Conservation (phyloP, 2,888 invertebrate genomes). For the Steinernema scapterisci region DNA sequence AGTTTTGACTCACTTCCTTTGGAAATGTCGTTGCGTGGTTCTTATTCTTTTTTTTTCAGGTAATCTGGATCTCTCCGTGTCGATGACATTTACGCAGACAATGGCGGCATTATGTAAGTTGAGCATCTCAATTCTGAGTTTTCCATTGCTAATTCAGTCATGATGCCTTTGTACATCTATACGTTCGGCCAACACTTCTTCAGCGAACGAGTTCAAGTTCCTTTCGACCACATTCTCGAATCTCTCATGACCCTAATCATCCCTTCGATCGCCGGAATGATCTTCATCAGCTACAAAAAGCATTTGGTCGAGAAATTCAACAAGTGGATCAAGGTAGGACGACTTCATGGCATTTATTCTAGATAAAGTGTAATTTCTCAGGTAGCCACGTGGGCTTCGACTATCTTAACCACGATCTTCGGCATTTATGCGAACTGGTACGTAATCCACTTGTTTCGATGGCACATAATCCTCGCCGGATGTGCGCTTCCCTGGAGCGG, state of each 20-base stretch:
- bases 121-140: neutral
- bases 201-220: conserved; percentile 74
- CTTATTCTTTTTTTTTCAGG: conserved; percentile 65
- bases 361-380: conserved; percentile 5
- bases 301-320: conserved; percentile 77
- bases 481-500: conserved; percentile 48
- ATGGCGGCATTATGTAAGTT: conserved; percentile 80
- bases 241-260: conserved; percentile 78
- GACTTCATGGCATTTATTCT: conserved; percentile 76
- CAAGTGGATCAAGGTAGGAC: conserved; percentile 78
- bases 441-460: conserved; percentile 43
- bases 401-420: conserved; percentile 40
- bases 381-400: conserved; percentile 66
- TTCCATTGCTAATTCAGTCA: conserved; percentile 71
- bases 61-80: conserved; percentile 86
- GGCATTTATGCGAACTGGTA: conserved; percentile 44
- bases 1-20: no score
- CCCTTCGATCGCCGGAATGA: conserved; percentile 73
- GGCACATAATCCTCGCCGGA: conserved; percentile 40
- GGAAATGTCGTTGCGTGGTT: no score
- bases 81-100: conserved; percentile 89
- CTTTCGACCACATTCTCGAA: conserved; percentile 70
- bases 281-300: conserved; percentile 73
- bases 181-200: conserved; percentile 82
- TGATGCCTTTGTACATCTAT: conserved; percentile 89